Conservation (phyloP, 1,140 invertebrate species). For the Muscidifurax raptorellus region DNA sequence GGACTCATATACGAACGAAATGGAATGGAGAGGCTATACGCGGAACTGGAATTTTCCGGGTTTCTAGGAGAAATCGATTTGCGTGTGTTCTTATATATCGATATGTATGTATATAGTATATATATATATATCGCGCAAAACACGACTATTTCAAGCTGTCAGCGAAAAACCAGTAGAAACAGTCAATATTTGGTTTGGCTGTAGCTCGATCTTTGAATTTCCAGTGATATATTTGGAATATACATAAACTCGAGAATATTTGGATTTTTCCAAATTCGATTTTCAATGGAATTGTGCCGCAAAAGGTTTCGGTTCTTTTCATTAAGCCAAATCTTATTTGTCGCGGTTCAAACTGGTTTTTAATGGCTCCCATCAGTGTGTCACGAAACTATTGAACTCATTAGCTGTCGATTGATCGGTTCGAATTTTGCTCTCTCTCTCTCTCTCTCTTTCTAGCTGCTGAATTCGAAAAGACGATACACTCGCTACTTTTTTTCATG, state of each 20-base stretch:
- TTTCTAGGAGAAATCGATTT: neutral
- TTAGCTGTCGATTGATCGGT: neutral
- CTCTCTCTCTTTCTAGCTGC: no score
- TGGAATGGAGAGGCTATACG: no score
- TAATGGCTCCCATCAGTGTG: neutral
- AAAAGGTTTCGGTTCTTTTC: neutral
- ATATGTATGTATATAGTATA: no score
- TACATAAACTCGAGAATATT: no score
- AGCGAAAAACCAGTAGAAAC: neutral
- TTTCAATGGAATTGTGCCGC: no score
- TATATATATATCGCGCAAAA: no score
- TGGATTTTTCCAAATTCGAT: neutral
- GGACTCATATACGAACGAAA: neutral
- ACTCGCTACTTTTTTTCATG: neutral
- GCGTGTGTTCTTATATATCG: neutral
- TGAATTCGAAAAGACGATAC: no score
- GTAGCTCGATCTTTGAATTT: neutral
- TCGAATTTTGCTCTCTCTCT: neutral
- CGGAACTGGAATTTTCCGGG: neutral
- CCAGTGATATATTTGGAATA: no score
- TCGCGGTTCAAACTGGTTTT: neutral
- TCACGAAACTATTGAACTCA: slow-evolving; percentile 23
- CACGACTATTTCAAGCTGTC: neutral
- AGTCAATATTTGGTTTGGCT: slow-evolving; percentile 33
- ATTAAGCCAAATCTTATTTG: neutral